Conservation (phyloP, 2,888 invertebrate species). For the Eledona agricola region DNA sequence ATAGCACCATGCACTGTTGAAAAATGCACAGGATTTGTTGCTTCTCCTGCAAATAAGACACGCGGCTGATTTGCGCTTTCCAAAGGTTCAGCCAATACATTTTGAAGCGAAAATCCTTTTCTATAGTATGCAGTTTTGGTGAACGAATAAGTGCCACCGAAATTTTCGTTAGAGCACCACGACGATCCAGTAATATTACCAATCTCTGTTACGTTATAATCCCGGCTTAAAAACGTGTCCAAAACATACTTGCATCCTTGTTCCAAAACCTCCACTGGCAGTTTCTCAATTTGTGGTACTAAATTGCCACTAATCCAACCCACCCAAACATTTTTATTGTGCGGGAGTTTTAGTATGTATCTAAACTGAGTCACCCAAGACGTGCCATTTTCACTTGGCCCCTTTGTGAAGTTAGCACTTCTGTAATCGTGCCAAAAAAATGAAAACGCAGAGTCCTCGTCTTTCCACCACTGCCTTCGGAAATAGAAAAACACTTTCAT, state of each 20-base stretch:
- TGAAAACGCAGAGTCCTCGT: slow-evolving; percentile 3
- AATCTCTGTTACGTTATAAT: slow-evolving; percentile 7
- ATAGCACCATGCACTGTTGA: slow-evolving; percentile 7
- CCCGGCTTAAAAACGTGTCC: slow-evolving; percentile 1
- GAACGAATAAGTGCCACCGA: slow-evolving; percentile 14
- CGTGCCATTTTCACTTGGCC: too few relatives aligned
- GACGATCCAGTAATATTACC: slow-evolving; percentile 1
- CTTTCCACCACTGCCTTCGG: slow-evolving; percentile 1
- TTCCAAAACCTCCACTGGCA: slow-evolving; percentile 2
- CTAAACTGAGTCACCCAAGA: slow-evolving; percentile 10
- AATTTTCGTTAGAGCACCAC: slow-evolving; percentile 13
- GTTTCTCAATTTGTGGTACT: slow-evolving; percentile 16
- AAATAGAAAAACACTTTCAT: slow-evolving; percentile 12
- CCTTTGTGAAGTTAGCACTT: too few relatives aligned
- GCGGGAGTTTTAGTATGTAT: slow-evolving; percentile 4
- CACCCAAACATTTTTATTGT: slow-evolving; percentile 8
- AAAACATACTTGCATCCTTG: slow-evolving; percentile 2
- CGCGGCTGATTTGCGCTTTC: not conserved
- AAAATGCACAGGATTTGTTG: slow-evolving; percentile 7
- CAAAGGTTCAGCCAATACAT: slow-evolving; percentile 3
- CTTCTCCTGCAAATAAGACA: not conserved
- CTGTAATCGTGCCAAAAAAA: slow-evolving; percentile 16
- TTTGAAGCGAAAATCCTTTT: slow-evolving; percentile 6
- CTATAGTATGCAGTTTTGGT: slow-evolving; percentile 2
- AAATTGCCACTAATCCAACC: slow-evolving; percentile 13